Evolutionary conservation across 1,140 invertebrate genomes (phyloP).

Genomic region (Aphidius gifuensis): DNA sequence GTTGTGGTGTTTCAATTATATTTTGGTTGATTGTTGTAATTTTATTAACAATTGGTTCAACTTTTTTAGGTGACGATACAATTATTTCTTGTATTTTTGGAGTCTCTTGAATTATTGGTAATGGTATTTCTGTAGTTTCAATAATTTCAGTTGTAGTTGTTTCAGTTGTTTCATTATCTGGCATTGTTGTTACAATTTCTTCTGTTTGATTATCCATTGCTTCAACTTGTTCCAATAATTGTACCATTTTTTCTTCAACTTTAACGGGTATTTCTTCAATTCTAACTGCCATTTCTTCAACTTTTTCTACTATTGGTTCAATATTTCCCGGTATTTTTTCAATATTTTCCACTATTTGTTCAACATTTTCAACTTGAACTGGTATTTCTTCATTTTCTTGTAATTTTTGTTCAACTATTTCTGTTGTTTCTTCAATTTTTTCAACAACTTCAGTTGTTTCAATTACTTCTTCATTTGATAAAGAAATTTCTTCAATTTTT

Average conservation of each 20-base stretch:
- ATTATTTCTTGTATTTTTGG: neutral
- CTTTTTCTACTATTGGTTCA: too few relatives aligned
- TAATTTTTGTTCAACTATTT: neutral
- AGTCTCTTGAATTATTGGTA: neutral
- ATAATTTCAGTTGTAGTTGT: neutral
- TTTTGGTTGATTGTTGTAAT: neutral
- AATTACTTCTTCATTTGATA: neutral
- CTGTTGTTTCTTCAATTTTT: slow-evolving; percentile 7
- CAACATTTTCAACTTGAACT: too few relatives aligned
- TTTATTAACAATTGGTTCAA: slow-evolving; percentile 4
- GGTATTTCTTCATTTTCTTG: too few relatives aligned
- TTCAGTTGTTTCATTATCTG: neutral
- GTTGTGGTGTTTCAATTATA: slow-evolving; percentile 20
- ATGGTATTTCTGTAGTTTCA: neutral
- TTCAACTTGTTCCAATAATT: neutral
- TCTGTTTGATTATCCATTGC: slow-evolving; percentile 12
- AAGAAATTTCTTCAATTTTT: slow-evolving; percentile 7
- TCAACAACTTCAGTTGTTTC: slow-evolving; percentile 6
- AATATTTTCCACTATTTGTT: too few relatives aligned
- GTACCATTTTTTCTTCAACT: slow-evolving; percentile 3
- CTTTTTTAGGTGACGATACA: neutral
- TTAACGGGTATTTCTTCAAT: neutral
- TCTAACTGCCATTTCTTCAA: neutral
- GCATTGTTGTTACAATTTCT: slow-evolving; percentile 9
- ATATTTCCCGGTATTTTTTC: too few relatives aligned